Percentiles rank a stretch among this genome's conserved stretches.
These are phyloP conservation scores for Acanthurus lineatus DNA, from an alignment of 2,797 vertebrate species.

Conservation along the genomic window DNA sequence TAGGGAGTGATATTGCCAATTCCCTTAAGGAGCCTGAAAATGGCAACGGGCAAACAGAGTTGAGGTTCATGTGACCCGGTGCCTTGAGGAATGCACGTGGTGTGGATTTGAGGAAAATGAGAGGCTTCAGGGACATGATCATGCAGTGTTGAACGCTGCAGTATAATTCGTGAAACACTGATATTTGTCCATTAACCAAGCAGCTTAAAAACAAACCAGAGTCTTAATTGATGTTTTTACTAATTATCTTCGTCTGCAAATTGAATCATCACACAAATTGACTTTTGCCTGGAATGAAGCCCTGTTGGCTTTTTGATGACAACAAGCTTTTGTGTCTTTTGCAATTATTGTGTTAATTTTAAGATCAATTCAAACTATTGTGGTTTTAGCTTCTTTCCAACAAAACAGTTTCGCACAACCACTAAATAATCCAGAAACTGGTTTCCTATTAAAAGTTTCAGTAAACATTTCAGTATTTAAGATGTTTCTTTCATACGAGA, in stretches of 20 bases:
- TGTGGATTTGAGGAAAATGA: constrained; percentile 77
- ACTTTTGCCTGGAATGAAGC: constrained; percentile 2
- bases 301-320: background rate
- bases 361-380: background rate
- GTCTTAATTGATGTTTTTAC: background rate
- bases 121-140: constrained; percentile 45
- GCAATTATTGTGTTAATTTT: background rate
- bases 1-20: constrained; percentile 56
- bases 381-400: background rate
- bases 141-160: background rate
- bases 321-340: background rate
- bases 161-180: constrained; percentile 15
- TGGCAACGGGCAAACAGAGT: constrained; percentile 71
- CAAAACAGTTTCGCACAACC: background rate
- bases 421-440: background rate
- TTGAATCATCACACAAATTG: constrained; percentile 9
- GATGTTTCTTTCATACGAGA: background rate
- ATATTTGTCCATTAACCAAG: background rate
- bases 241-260: background rate
- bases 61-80: constrained; percentile 80
- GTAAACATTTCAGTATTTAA: background rate
- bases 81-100: constrained; percentile 71
- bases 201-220: constrained; percentile 3
- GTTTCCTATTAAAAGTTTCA: background rate
- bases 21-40: constrained; percentile 73